A percentile compares a stretch with the other conserved stretches of the same genome.
These are phyloP conservation scores for Bostrychus sinensis DNA, from an alignment of 2,113 vertebrate genomes.

Conservation along the genomic window DNA sequence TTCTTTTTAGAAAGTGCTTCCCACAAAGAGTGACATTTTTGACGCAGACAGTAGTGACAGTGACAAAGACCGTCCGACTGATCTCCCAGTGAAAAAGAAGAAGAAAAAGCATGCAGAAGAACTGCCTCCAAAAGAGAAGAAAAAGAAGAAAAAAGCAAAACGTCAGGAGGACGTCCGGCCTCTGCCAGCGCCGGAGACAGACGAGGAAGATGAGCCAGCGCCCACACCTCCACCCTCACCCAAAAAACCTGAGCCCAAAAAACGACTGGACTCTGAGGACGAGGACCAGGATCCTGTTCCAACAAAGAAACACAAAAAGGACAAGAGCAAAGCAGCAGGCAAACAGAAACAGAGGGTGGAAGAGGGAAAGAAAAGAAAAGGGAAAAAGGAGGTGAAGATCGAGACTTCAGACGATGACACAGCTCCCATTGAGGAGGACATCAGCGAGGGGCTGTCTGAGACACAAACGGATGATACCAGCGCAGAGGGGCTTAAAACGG, in stretches of 20 bases:
- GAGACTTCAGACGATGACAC: constrained; percentile 74
- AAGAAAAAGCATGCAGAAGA: constrained; percentile 80
- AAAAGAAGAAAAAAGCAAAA: constrained; percentile 78
- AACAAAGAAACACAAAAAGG: constrained; percentile 88
- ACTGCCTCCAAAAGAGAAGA: constrained; percentile 77
- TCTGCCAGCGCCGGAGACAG: constrained; percentile 84
- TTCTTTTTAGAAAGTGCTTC: constrained; percentile 79
- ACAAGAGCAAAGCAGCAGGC: constrained; percentile 83
- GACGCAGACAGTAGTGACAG: constrained; percentile 89
- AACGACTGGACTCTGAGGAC: constrained; percentile 76
- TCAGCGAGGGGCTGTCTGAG: constrained; percentile 69
- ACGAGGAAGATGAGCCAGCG: constrained; percentile 76
- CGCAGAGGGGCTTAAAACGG: constrained; percentile 35
- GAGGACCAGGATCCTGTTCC: constrained; percentile 82
- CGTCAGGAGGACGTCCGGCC: constrained; percentile 85
- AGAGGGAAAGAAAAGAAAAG: constrained; percentile 78
- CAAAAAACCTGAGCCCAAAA: constrained; percentile 79
- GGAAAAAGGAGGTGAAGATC: constrained; percentile 64
- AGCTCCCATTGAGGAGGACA: constrained; percentile 61
- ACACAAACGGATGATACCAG: constrained; percentile 52
- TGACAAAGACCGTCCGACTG: constrained; percentile 83
- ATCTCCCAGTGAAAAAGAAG: constrained; percentile 81
- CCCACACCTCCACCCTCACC: constrained; percentile 70
- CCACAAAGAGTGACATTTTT: constrained; percentile 87
- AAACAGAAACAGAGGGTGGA: constrained; percentile 80